These are phyloP conservation scores for Delichon dasypus DNA, from an alignment of 2,797 vertebrate genomes.

Conservation along the genomic window DNA sequence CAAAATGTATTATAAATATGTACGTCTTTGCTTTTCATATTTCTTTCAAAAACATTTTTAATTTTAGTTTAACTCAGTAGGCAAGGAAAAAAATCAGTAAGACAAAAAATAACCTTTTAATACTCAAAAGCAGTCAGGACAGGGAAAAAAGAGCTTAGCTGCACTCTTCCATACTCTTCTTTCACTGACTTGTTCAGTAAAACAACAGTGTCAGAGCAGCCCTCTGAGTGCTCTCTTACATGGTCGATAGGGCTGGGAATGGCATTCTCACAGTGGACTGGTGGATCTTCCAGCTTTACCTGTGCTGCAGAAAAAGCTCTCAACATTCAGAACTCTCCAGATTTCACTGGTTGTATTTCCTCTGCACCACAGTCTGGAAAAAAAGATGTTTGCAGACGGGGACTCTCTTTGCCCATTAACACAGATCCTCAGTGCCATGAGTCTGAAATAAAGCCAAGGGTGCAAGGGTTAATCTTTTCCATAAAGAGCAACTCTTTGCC, in stretches of 20 bases:
- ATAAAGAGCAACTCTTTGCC: not conserved
- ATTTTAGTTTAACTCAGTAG: not conserved
- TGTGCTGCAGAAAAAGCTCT: not conserved
- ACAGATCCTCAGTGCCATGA: not conserved
- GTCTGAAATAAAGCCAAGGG: not conserved
- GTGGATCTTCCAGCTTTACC: not conserved
- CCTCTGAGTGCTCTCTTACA: not conserved
- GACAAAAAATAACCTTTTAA: not conserved
- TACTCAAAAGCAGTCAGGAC: not conserved
- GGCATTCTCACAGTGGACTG: fast-evolving
- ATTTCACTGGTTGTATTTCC: not conserved
- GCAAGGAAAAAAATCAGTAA: not conserved
- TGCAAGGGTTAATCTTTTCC: not conserved
- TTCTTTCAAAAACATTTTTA: not conserved
- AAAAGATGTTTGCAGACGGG: not conserved
- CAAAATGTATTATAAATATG: fast-evolving
- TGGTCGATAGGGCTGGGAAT: not conserved
- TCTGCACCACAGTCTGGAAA: not conserved
- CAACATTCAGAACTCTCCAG: not conserved
- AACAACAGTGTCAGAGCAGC: not conserved
- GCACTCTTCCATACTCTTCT: not conserved
- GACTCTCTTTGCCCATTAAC: not conserved
- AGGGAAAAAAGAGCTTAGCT: not conserved
- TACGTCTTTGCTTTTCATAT: not conserved
- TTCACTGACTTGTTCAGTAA: not conserved